Evolutionary conservation across 2,113 vertebrate species (phyloP).

Genomic region (Galemys pyrenaicus): DNA sequence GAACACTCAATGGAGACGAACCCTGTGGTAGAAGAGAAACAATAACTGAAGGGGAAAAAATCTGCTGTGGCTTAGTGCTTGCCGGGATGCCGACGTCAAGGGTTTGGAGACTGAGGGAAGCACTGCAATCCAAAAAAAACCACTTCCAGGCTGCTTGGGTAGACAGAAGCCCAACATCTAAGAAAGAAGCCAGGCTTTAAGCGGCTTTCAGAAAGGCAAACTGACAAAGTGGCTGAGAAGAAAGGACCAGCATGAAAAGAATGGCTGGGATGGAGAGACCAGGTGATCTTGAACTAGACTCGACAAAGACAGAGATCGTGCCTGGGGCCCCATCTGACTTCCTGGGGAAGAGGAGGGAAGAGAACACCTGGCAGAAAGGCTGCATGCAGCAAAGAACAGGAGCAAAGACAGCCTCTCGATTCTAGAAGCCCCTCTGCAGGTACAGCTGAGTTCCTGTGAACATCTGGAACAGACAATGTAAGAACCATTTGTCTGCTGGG

Average conservation of each 20-base stretch:
- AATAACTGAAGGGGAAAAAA: not conserved
- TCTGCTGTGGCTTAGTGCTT: not conserved
- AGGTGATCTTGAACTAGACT: conserved; percentile 13
- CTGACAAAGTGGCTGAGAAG: conserved; percentile 5
- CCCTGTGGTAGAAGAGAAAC: conserved; percentile 34
- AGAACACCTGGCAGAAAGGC: not conserved
- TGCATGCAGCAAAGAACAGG: not conserved
- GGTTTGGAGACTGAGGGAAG: conserved; percentile 40
- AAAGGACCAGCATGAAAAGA: not conserved
- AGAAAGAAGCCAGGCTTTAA: conserved; percentile 11
- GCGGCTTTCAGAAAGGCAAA: conserved; percentile 4
- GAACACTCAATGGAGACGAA: conserved; percentile 35
- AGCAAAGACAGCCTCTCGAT: not conserved
- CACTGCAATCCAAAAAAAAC: conserved; percentile 31
- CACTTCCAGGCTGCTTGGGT: not conserved
- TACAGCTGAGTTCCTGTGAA: not conserved
- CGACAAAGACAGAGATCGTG: not conserved
- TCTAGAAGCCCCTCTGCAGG: not conserved
- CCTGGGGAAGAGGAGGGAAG: not conserved
- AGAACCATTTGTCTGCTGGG: not conserved
- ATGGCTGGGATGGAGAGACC: conserved; percentile 10
- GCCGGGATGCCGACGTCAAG: conserved; percentile 10
- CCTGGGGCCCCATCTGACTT: not conserved
- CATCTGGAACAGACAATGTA: not conserved
- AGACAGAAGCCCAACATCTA: not conserved